phyloP scores from a whole-genome alignment of 2,797 vertebrate genomes.

The Chrysocyon brachyurus region DNA sequence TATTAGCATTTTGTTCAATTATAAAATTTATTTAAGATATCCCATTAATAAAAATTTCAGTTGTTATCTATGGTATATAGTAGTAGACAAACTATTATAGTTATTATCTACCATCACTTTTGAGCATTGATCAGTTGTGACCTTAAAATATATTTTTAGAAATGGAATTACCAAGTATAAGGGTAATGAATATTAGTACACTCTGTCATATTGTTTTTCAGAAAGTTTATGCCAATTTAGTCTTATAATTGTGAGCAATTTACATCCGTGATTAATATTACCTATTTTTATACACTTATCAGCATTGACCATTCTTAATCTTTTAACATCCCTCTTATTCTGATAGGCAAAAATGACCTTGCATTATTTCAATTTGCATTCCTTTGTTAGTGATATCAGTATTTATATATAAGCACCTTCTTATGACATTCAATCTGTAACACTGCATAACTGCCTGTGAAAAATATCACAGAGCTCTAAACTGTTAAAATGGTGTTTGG shows the following conservation, averaged over 20 bases:
- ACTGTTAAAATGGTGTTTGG: background rate
- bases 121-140: background rate
- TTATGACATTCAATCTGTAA: background rate
- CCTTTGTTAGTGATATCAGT: background rate
- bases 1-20: conserved; percentile 50
- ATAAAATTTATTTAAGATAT: conserved; percentile 17
- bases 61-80: background rate
- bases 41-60: background rate
- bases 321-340: background rate
- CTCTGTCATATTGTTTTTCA: background rate
- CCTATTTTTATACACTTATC: background rate
- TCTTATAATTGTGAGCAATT: background rate
- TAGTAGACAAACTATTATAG: background rate
- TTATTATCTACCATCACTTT: background rate
- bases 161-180: background rate
- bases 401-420: background rate
- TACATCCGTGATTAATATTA: background rate
- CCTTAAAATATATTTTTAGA: background rate
- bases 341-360: background rate
- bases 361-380: background rate
- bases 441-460: background rate
- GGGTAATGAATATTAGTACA: background rate
- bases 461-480: background rate
- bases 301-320: background rate
- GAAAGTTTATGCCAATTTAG: background rate